phyloP scores from a whole-genome alignment of 2,888 invertebrate genomes.

The Andrena trimmerana region DNA sequence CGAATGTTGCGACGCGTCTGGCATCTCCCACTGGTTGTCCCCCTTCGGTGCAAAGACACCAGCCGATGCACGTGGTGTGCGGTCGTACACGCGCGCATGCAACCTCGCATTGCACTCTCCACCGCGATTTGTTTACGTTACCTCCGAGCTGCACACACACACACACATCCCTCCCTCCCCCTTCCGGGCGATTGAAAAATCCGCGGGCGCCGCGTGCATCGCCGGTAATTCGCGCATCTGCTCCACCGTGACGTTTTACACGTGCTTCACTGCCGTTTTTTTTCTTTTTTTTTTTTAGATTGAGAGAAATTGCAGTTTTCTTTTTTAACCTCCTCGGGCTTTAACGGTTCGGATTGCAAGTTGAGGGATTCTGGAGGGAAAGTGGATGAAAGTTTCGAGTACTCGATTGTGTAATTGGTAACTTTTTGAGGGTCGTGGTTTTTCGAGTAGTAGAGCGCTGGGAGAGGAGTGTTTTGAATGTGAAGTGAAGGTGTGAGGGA shows the following conservation, averaged over 20 bases:
- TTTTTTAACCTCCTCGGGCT: background rate
- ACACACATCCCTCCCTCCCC: background rate
- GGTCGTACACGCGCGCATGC: slow-evolving; percentile 46
- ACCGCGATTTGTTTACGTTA: slow-evolving; percentile 60
- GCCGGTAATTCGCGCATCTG: slow-evolving; percentile 52
- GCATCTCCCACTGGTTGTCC: slow-evolving; percentile 56
- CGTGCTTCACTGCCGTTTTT: background rate
- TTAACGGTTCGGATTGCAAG: too few relatives aligned
- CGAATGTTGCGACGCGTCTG: slow-evolving; percentile 67
- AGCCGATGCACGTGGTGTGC: slow-evolving; percentile 62
- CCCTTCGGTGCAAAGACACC: slow-evolving; percentile 61
- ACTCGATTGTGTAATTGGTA: too few relatives aligned
- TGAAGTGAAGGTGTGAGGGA: too few relatives aligned
- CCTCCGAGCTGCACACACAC: slow-evolving; percentile 7
- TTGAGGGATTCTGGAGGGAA: too few relatives aligned
- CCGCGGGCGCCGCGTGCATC: slow-evolving; percentile 25
- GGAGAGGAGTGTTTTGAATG: too few relatives aligned
- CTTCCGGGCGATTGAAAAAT: slow-evolving; percentile 55
- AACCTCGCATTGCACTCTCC: slow-evolving; percentile 34
- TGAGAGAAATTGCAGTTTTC: background rate
- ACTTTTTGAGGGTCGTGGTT: too few relatives aligned
- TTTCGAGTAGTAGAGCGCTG: too few relatives aligned
- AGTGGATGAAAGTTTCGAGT: too few relatives aligned
- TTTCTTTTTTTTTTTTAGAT: background rate
- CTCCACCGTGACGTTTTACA: background rate